phyloP scores from a whole-genome alignment of 2,888 invertebrate genomes.

The Mesorhabditis spiculigera region DNA sequence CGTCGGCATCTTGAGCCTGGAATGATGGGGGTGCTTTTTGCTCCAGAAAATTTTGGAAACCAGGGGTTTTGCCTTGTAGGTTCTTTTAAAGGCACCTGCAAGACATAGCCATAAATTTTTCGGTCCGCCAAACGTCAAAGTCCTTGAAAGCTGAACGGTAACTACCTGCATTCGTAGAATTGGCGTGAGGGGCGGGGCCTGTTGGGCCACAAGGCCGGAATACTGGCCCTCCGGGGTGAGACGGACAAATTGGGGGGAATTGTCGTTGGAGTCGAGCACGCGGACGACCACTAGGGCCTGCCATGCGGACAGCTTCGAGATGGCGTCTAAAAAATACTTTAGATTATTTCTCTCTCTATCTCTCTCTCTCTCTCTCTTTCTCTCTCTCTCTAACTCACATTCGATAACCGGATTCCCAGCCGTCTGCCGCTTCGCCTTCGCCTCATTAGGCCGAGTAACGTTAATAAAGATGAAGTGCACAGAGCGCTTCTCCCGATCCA shows the following conservation, averaged over 20 bases:
- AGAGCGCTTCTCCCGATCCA: constrained; percentile 49
- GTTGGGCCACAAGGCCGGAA: constrained; percentile 14
- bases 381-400: constrained; percentile 26
- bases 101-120: neutral
- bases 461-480: constrained; percentile 48
- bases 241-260: constrained; percentile 42
- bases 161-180: constrained; percentile 24
- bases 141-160: neutral
- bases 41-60: neutral
- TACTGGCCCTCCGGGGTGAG: constrained; percentile 31
- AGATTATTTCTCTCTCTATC: neutral
- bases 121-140: neutral
- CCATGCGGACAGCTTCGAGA: constrained; percentile 36
- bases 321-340: constrained; percentile 33
- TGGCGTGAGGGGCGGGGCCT: constrained; percentile 24
- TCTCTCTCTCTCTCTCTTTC: constrained; percentile 18
- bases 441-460: constrained; percentile 27
- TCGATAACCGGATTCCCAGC: constrained; percentile 29
- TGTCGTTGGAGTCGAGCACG: constrained; percentile 55
- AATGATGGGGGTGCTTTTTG: neutral
- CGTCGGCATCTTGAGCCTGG: constrained; percentile 45
- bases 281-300: constrained; percentile 48
- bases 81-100: too few species aligned
- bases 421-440: constrained; percentile 18
- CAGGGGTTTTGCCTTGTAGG: neutral